Base-by-base conservation (phyloP, 2,888 invertebrate species). In the Trichogramma dendrolimi region DNA sequence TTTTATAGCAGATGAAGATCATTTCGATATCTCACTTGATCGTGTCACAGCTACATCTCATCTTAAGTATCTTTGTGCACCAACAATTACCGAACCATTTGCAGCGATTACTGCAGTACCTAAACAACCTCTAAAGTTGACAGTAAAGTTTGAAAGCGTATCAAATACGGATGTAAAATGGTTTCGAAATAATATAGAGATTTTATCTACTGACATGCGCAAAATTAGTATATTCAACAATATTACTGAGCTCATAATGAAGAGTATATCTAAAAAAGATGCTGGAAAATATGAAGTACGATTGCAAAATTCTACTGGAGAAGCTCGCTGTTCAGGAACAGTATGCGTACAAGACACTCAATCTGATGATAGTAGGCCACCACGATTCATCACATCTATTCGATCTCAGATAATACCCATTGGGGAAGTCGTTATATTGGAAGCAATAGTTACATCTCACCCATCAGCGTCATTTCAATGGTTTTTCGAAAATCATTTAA, bases 271-370 rank as follows among this genome's bases (percentile, higher is more conserved):
- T 50, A 88, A 87, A 75, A 88, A 88, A 73, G 89, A 91, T 74
- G 85, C 86, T 63, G 96, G 96, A 41, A 93, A 92, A 79, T 96
- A 94, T 79, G 94, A 94, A 82, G 87, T 94, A 10, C 83, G 88
- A 40, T 88, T 92, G n/a, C 84, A 87, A 71, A 92, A 91, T 79
- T 83, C 85, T 63, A 87, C 85, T 52, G 89, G 92, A 8, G 88
- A 91, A 73, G 90, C 89, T 2, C 87, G 90, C 72, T 87, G 92
- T 44, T 90, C 90, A 4, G 89, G 93, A 62, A 90, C 92, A 0
- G 86, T 96, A n/a, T 87, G 89, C 64, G 84, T 96, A 11, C 84
- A 84, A 46, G 85, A 86, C 75, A 80, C 82, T 27, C 80, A 83
- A 64, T 83, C 85, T 67, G 83, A 85, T 69, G 82, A 85, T 65